These are phyloP conservation scores for Oscheius sp. DNA, from an alignment of 1,140 invertebrate genomes.

Conservation along the genomic window DNA sequence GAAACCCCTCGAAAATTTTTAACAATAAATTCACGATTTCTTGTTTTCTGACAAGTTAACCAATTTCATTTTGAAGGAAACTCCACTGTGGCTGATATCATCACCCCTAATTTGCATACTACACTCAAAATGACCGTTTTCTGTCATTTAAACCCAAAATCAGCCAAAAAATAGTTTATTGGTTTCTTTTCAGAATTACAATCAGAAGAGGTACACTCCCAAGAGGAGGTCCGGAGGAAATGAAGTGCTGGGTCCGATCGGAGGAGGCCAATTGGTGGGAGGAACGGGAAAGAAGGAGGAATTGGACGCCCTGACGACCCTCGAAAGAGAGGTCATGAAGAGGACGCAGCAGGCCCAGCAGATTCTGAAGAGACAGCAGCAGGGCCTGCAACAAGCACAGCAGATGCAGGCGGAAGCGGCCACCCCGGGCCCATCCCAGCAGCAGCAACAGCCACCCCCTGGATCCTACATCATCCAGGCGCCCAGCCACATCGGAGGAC, in stretches of 20 bases:
- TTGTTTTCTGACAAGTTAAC: too few species aligned
- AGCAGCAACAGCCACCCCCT: neutral
- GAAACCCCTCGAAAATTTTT: too few species aligned
- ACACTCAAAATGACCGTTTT: too few species aligned
- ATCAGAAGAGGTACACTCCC: conserved; percentile 41
- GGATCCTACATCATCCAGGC: neutral
- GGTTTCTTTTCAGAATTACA: conserved; percentile 30
- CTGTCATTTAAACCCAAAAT: too few species aligned
- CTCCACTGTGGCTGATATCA: too few species aligned
- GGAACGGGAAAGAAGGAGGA: conserved; percentile 30
- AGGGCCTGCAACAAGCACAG: conserved; percentile 7
- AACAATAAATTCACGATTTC: too few species aligned
- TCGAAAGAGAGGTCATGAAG: conserved; percentile 42
- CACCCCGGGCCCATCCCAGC: neutral
- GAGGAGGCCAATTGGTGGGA: too few species aligned
- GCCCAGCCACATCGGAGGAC: neutral
- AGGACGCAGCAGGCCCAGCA: conserved; percentile 40
- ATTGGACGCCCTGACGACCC: conserved; percentile 33
- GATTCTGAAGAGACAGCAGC: conserved; percentile 25
- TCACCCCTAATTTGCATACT: too few species aligned
- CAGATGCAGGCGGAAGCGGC: neutral
- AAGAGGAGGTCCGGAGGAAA: conserved; percentile 33
- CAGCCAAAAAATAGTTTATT: too few species aligned
- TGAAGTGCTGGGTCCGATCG: conserved; percentile 22
- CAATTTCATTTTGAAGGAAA: too few species aligned